Conservation (phyloP, 2,888 invertebrate genomes). For the Slavum lentiscoides region DNA sequence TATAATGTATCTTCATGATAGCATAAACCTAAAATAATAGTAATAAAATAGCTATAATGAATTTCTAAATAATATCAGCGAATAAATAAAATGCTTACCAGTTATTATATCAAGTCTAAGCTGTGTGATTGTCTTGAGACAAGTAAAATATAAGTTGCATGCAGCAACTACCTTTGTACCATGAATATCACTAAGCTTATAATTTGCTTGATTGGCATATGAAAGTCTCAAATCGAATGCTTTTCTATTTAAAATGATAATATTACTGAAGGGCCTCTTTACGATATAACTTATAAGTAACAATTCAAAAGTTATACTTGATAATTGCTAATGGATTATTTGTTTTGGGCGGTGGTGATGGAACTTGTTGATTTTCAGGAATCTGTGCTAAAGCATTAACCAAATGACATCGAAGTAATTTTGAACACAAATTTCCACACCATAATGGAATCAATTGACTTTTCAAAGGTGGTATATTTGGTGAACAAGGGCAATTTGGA, state of each 20-base stretch:
- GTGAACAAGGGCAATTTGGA: constrained; percentile 58
- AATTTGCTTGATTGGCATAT: constrained; percentile 22
- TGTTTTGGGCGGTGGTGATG: constrained; percentile 54
- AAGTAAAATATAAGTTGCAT: constrained; percentile 90
- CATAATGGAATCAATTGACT: constrained; percentile 74
- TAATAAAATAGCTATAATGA: constrained; percentile 12
- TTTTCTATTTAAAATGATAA: constrained; percentile 27
- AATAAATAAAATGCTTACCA: constrained; percentile 64
- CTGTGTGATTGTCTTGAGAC: constrained; percentile 85
- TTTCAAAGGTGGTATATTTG: constrained; percentile 66
- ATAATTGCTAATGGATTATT: constrained; percentile 51
- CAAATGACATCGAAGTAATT: constrained; percentile 60
- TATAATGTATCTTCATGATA: constrained; percentile 89
- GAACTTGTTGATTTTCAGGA: constrained; percentile 54
- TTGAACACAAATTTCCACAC: constrained; percentile 61
- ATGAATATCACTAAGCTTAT: constrained; percentile 33
- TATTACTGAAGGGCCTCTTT: background rate
- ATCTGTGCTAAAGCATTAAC: constrained; percentile 61
- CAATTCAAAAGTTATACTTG: constrained; percentile 44
- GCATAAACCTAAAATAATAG: constrained; percentile 74
- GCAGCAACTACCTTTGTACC: constrained; percentile 74
- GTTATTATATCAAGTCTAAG: constrained; percentile 90
- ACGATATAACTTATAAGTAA: background rate
- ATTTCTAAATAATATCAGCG: background rate
- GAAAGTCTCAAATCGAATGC: constrained; percentile 49